Evolutionary conservation across 2,113 vertebrate species (phyloP).

Genomic region (Cyphomyrus discorhynchus): DNA sequence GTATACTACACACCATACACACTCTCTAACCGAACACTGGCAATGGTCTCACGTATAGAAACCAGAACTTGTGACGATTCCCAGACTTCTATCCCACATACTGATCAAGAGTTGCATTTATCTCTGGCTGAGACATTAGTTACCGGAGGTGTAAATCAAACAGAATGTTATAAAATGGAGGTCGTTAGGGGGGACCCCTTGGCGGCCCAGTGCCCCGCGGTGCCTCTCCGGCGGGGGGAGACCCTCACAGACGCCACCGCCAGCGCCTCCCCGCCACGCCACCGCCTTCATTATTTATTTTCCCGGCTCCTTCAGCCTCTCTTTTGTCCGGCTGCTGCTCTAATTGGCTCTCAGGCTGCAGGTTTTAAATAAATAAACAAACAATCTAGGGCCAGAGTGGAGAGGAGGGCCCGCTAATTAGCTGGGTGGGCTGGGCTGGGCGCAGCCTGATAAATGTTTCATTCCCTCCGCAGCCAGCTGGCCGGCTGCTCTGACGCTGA

Average conservation of each 20-base stretch:
- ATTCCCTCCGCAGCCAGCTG: constrained; percentile 44
- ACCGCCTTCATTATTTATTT: constrained; percentile 8
- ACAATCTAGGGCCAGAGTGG: not conserved
- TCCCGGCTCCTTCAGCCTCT: not conserved
- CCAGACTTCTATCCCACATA: not conserved
- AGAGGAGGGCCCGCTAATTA: constrained; percentile 6
- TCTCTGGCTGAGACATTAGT: not conserved
- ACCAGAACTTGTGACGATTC: not conserved
- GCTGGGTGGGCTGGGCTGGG: not conserved
- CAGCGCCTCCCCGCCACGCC: not conserved
- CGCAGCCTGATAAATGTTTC: constrained; percentile 60
- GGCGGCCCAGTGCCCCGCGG: not conserved
- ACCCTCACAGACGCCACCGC: not conserved
- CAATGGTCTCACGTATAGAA: not conserved
- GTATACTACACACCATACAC: not conserved
- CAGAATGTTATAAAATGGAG: not conserved
- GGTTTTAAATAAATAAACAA: constrained; percentile 21
- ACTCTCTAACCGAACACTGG: not conserved
- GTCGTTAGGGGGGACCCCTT: not conserved
- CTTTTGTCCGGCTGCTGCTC: constrained; percentile 7
- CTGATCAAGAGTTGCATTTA: not conserved
- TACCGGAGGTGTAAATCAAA: not conserved
- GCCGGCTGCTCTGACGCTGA: constrained; percentile 51
- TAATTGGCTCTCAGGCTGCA: constrained; percentile 23
- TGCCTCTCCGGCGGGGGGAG: not conserved